Base-by-base conservation (phyloP, 2,888 invertebrate species). In the Blastobasis lacticolella region DNA sequence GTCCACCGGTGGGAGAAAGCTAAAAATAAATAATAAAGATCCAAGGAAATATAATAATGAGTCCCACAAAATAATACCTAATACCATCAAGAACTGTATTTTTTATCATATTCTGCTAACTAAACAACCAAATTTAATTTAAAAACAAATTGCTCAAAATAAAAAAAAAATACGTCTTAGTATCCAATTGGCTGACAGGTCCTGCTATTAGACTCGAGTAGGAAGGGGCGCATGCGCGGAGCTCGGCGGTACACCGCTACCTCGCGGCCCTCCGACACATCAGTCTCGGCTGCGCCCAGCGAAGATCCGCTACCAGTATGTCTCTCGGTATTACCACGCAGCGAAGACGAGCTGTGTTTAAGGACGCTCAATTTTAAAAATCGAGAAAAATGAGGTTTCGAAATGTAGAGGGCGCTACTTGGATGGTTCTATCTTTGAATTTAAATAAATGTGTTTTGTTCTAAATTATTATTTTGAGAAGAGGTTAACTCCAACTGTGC, bases 181-280 rank as follows among this genome's bases (percentile, higher is more conserved):
- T 69, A 59, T 69, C 64, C 61, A 69, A 84, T 87, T 88, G 86
- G 85, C 80, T 82, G 69, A 78, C 88, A 87, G 87, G 88, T 88
- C 78, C 86, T 88, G 80, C 78, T 88, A 73, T 87, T 88, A 85
- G 88, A 88, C 73, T 79, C 86, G 74, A 85, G 84, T 87, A 87
- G 83, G 69, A 87, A 87, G 64, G 74, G 80, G 57, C 72, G 86
- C 59, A 67, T 72, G 67, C 78, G 81, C 52, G 84, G 86, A 46
- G 66, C 65, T 54, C 74, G 88, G 57, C 77, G 88, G 59, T 87
- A 88, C 70, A 88, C 87, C 46, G 79, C 85, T 51, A 85, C 88
- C 50, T 88, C 88, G 51, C 74, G 88, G 53, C 88, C 88, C 46
- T 87, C 87, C 46, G 87, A 87, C 64, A 88, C 88, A 3, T 87